Percentiles rank a stretch among this genome's conserved stretches.
phyloP scores from a whole-genome alignment of 2,888 invertebrate species.

The Hirtodrosophila histrioides region DNA sequence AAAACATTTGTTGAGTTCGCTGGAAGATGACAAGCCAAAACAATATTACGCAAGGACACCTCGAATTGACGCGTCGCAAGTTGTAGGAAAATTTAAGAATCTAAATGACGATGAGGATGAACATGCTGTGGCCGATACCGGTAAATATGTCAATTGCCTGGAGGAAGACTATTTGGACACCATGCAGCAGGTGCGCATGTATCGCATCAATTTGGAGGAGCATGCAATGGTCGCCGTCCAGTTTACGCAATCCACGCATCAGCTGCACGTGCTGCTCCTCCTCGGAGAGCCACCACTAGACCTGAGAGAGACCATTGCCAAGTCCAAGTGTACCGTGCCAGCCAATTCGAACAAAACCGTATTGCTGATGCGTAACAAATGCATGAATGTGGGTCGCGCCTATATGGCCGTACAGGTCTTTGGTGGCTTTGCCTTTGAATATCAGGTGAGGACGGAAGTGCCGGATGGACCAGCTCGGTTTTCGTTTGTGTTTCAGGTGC shows the following conservation, averaged over 20 bases:
- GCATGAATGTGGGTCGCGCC: not conserved
- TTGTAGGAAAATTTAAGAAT: too few species aligned
- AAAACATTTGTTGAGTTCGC: too few species aligned
- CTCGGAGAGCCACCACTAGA: constrained; percentile 13
- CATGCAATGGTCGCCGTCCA: constrained; percentile 45
- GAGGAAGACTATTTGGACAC: constrained; percentile 3
- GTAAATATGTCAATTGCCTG: constrained; percentile 9
- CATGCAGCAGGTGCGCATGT: constrained; percentile 27
- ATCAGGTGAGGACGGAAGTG: not conserved
- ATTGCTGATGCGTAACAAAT: constrained; percentile 59
- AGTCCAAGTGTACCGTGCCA: constrained; percentile 32
- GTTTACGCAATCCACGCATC: constrained; percentile 37
- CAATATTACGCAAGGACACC: too few species aligned
- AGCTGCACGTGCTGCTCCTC: constrained; percentile 32
- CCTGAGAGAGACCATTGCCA: not conserved
- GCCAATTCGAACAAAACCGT: constrained; percentile 1
- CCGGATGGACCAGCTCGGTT: constrained; percentile 42
- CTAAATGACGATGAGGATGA: not conserved
- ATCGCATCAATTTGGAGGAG: constrained; percentile 42
- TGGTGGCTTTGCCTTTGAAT: not conserved
- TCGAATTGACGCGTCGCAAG: too few species aligned
- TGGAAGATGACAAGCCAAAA: too few species aligned
- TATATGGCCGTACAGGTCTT: constrained; percentile 47
- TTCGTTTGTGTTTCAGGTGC: constrained; percentile 55
- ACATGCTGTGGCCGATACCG: constrained; percentile 7